These are phyloP conservation scores for Saccostrea cuccullata DNA, from an alignment of 1,140 invertebrate genomes.

Conservation along the genomic window DNA sequence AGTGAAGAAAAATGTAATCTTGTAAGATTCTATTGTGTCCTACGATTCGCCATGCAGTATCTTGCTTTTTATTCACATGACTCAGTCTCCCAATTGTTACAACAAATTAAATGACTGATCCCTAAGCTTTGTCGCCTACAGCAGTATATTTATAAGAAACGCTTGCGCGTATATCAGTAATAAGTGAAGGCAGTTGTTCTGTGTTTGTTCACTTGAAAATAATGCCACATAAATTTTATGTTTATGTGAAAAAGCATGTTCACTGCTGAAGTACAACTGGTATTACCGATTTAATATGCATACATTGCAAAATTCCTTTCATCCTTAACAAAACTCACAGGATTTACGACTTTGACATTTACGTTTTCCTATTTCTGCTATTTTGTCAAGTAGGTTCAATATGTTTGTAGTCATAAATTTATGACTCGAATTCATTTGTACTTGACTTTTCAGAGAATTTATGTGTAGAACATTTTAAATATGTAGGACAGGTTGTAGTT, in stretches of 20 bases:
- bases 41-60: too few relatives aligned
- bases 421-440: not conserved
- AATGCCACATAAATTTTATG: constrained; percentile 8
- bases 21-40: too few relatives aligned
- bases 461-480: not conserved
- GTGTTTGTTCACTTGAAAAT: constrained; percentile 20
- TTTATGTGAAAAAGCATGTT: constrained; percentile 18
- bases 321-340: not conserved
- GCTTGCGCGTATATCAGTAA: too few relatives aligned
- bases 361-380: constrained; percentile 3
- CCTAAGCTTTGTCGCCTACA: not conserved
- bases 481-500: too few relatives aligned
- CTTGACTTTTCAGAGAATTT: not conserved
- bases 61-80: too few relatives aligned
- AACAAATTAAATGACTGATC: too few relatives aligned
- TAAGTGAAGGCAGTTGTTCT: constrained; percentile 8
- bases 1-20: too few relatives aligned
- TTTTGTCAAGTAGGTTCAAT: not conserved
- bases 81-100: too few relatives aligned
- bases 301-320: constrained; percentile 1
- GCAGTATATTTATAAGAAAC: not conserved
- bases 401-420: not conserved
- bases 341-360: constrained; percentile 19
- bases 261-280: not conserved
- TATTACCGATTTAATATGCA: not conserved